Conservation (phyloP, 2,888 invertebrate genomes). For the Microctonus brassicae region DNA sequence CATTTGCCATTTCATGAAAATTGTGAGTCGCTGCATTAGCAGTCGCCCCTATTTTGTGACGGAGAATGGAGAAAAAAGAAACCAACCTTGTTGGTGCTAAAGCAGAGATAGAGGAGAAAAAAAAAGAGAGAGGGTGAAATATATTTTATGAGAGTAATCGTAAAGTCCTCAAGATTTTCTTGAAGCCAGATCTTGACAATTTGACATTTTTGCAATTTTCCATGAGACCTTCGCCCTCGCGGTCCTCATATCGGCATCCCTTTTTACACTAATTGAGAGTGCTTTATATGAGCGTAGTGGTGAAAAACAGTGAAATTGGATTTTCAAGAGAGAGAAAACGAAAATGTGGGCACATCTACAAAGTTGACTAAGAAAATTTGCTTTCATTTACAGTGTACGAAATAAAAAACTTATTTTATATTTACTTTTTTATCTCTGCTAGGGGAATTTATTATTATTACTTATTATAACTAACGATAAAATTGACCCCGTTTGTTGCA, state of each 20-base stretch:
- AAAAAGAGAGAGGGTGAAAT: neutral
- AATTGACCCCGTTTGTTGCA: neutral
- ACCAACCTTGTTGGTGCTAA: neutral
- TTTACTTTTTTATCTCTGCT: neutral
- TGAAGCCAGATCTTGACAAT: neutral
- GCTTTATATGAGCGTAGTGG: slow-evolving; percentile 8
- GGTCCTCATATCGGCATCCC: slow-evolving; percentile 8
- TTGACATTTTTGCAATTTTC: slow-evolving; percentile 5
- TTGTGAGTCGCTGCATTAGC: neutral
- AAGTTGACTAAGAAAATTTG: slow-evolving; percentile 10
- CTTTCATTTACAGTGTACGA: slow-evolving; percentile 8
- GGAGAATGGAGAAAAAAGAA: neutral
- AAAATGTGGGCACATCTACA: slow-evolving; percentile 2
- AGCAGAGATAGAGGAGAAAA: neutral
- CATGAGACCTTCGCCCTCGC: neutral
- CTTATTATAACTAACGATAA: neutral
- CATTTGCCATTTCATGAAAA: neutral
- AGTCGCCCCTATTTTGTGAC: neutral
- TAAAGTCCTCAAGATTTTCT: neutral
- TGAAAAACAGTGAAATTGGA: slow-evolving; percentile 25
- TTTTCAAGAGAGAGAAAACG: slow-evolving; percentile 9
- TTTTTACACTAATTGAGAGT: slow-evolving; percentile 25
- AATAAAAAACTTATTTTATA: slow-evolving; percentile 24
- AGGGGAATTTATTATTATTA: neutral
- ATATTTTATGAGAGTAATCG: slow-evolving; percentile 5